Conservation (phyloP, 2,113 vertebrate species). For the Pseudopodoces humilis region DNA sequence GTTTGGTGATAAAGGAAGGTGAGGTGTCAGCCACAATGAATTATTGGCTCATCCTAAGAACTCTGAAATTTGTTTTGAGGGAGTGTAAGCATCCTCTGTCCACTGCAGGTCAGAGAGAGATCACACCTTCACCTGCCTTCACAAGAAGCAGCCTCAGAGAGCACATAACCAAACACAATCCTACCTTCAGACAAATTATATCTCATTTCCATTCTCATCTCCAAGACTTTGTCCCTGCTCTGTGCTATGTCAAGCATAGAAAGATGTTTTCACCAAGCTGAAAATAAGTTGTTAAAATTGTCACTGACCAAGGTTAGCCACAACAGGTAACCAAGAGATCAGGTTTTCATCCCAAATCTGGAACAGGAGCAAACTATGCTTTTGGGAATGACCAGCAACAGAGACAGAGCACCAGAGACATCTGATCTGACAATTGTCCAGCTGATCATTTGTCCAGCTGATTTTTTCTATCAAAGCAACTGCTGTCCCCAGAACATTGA, state of each 20-base stretch:
- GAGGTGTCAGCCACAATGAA: slow-evolving; percentile 12
- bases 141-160: not conserved
- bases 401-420: not conserved
- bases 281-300: not conserved
- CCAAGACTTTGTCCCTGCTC: not conserved
- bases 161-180: not conserved
- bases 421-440: not conserved
- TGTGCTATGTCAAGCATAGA: not conserved
- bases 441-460: not conserved
- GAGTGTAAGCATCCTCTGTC: not conserved
- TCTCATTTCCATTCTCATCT: not conserved
- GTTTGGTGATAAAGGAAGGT: not conserved
- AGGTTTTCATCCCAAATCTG: not conserved
- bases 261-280: not conserved
- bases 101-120: not conserved
- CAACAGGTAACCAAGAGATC: not conserved
- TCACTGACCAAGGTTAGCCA: not conserved
- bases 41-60: not conserved
- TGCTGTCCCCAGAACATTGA: not conserved
- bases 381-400: not conserved
- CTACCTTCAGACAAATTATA: not conserved
- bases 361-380: not conserved
- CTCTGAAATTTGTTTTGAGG: not conserved
- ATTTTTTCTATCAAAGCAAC: not conserved
- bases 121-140: not conserved